Conservation (phyloP, 2,797 vertebrate species). For the Phrynocephalus forsythii region DNA sequence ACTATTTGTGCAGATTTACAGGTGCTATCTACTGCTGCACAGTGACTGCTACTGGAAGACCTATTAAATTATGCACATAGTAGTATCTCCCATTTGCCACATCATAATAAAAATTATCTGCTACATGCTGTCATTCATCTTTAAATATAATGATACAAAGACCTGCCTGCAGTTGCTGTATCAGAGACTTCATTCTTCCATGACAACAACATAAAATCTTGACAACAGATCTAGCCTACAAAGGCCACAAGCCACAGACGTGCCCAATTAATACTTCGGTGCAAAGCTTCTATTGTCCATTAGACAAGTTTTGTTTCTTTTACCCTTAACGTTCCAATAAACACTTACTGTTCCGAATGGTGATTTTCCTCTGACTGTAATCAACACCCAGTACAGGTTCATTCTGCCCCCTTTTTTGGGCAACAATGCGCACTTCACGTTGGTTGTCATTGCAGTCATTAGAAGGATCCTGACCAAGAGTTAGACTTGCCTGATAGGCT, state of each 20-base stretch:
- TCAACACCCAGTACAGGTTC: conserved; percentile 86
- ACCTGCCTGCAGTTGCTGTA: not conserved
- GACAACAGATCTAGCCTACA: not conserved
- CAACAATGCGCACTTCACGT: conserved; percentile 86
- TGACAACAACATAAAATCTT: not conserved
- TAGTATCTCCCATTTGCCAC: too few species aligned
- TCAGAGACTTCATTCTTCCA: not conserved
- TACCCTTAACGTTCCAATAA: not conserved
- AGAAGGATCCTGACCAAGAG: conserved; percentile 89
- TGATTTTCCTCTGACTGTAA: conserved; percentile 91
- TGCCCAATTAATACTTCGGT: conserved; percentile 1
- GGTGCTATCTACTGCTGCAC: too few species aligned
- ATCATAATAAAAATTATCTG: not conserved
- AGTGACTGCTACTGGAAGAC: too few species aligned
- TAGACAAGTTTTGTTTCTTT: not conserved
- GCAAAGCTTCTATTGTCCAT: not conserved
- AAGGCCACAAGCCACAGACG: not conserved
- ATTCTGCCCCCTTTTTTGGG: conserved; percentile 86
- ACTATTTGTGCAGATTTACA: too few species aligned
- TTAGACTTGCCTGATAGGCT: conserved; percentile 90
- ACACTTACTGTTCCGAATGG: conserved; percentile 90
- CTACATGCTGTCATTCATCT: not conserved
- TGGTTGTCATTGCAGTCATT: conserved; percentile 90
- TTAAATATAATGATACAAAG: not conserved
- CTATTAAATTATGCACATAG: not conserved